Evolutionary conservation across 2,113 vertebrate genomes (phyloP).

Genomic region (Sebastes schlegelii): DNA sequence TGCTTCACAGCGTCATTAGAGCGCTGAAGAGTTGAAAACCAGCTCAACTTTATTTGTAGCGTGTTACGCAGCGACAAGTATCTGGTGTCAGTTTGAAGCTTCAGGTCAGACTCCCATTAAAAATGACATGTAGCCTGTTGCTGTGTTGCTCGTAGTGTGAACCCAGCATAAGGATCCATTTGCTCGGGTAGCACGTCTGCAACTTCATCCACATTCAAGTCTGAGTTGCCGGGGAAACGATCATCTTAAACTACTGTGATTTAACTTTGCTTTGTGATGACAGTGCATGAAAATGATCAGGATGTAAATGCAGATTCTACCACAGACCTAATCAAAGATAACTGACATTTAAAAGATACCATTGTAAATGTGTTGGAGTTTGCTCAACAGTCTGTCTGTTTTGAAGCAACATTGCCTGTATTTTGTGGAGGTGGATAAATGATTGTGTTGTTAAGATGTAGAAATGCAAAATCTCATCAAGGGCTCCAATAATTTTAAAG

Average conservation of each 20-base stretch:
- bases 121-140: too few species aligned
- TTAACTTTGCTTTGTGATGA: not conserved
- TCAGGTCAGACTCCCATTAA: too few species aligned
- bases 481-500: not conserved
- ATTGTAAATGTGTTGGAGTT: not conserved
- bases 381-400: not conserved
- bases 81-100: too few species aligned
- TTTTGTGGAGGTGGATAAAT: not conserved
- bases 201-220: not conserved
- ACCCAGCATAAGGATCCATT: not conserved
- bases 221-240: not conserved
- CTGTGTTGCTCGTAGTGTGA: too few species aligned
- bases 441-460: not conserved
- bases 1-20: too few species aligned
- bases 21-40: too few species aligned
- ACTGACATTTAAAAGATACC: not conserved
- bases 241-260: not conserved
- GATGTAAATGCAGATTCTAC: not conserved
- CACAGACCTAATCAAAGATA: not conserved
- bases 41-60: too few species aligned
- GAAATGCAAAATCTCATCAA: not conserved
- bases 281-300: not conserved
- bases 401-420: not conserved
- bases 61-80: too few species aligned
- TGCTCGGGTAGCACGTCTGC: not conserved